These are phyloP conservation scores for Charanyca ferruginea DNA, from an alignment of 2,888 invertebrate genomes.

Conservation along the genomic window DNA sequence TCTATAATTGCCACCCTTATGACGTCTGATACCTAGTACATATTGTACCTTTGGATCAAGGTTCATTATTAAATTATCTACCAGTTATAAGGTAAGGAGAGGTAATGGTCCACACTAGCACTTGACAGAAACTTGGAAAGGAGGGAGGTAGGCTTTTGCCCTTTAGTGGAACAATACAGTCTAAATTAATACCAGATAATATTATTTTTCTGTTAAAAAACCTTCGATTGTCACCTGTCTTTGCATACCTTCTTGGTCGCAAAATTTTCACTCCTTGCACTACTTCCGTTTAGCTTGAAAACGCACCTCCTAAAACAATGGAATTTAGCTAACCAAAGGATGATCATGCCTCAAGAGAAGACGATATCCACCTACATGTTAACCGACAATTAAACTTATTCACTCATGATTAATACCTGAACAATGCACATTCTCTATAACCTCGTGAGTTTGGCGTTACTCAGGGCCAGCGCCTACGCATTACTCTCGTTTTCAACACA, in stretches of 20 bases:
- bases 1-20: background rate
- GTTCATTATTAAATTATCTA: background rate
- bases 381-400: constrained; percentile 25
- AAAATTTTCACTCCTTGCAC: background rate
- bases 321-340: constrained; percentile 2
- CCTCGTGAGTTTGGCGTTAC: constrained; percentile 58
- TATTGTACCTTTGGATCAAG: background rate
- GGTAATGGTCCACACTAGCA: too few species aligned
- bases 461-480: constrained; percentile 75
- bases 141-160: too few species aligned
- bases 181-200: too few species aligned
- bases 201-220: background rate
- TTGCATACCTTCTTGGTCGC: background rate
- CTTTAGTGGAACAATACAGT: too few species aligned
- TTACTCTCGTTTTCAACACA: constrained; percentile 78
- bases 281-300: too few species aligned
- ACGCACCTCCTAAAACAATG: too few species aligned
- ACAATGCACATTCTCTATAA: constrained; percentile 47
- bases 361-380: constrained; percentile 18
- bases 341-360: background rate
- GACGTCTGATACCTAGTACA: background rate
- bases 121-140: too few species aligned
- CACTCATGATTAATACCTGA: constrained; percentile 36
- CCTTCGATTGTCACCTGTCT: background rate
- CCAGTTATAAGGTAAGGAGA: too few species aligned